Conservation (phyloP, 1,140 invertebrate species). For the Brachionus manjavacas region DNA sequence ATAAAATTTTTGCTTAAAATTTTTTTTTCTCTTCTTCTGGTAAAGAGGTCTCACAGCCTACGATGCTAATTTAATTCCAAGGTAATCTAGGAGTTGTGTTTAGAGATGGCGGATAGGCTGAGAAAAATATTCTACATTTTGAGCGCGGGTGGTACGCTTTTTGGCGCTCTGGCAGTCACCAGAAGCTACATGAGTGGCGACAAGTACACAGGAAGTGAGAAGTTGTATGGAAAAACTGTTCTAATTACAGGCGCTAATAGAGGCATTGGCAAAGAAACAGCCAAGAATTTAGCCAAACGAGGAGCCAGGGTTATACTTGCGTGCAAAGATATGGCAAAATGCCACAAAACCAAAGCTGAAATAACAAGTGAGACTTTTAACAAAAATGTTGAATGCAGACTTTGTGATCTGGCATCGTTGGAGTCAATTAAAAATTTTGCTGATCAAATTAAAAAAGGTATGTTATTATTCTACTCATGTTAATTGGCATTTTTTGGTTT, state of each 20-base stretch:
- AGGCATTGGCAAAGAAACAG: constrained; percentile 41
- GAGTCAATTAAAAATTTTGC: constrained; percentile 51
- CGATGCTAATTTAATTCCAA: not conserved
- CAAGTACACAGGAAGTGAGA: constrained; percentile 48
- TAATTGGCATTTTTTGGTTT: too few relatives aligned
- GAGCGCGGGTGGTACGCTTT: constrained; percentile 8
- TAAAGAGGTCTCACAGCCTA: constrained; percentile 10
- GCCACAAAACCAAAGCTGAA: constrained; percentile 62
- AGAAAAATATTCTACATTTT: constrained; percentile 27
- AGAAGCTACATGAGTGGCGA: constrained; percentile 40
- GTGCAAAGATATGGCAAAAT: constrained; percentile 61
- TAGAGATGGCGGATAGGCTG: not conserved
- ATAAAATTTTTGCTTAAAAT: not conserved
- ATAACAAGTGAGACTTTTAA: constrained; percentile 59
- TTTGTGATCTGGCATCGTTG: constrained; percentile 56
- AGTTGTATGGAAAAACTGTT: constrained; percentile 51
- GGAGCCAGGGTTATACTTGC: constrained; percentile 60
- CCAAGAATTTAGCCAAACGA: constrained; percentile 36
- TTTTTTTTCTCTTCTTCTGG: not conserved
- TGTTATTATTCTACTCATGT: not conserved
- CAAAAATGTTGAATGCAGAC: constrained; percentile 63
- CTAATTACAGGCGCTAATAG: constrained; percentile 33
- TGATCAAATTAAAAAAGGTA: constrained; percentile 55
- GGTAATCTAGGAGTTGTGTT: not conserved
- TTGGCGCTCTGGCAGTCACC: constrained; percentile 9